Conservation (phyloP, 2,888 invertebrate species). For the Nemurella pictetii region DNA sequence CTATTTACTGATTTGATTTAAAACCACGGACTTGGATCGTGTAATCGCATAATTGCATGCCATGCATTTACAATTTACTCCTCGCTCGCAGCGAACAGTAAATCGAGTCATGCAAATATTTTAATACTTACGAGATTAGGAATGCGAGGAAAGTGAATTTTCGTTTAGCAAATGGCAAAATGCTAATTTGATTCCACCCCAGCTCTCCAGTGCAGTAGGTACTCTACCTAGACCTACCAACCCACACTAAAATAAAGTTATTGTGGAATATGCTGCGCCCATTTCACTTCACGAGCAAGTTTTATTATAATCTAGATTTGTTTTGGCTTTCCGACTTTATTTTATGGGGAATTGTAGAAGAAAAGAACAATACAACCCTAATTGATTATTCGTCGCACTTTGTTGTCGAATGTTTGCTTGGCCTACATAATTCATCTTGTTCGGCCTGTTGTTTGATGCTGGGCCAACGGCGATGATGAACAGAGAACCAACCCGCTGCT, state of each 20-base stretch:
- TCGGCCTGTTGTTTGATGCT: neutral
- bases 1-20: no score
- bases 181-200: neutral
- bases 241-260: neutral
- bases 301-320: neutral
- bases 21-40: neutral
- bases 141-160: neutral
- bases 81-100: neutral
- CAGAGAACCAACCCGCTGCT: neutral
- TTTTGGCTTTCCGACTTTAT: neutral
- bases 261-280: neutral
- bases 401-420: neutral
- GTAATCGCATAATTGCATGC: neutral
- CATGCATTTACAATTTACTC: neutral
- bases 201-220: no score
- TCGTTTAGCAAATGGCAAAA: neutral
- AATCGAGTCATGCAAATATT: neutral
- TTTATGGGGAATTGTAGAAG: neutral
- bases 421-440: slow-evolving; percentile 2
- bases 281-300: neutral
- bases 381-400: neutral
- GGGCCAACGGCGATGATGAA: neutral
- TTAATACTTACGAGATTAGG: neutral
- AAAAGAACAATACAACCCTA: neutral
- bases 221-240: neutral